These are phyloP conservation scores for Drosophila nr. fundita DNA, from an alignment of 2,888 invertebrate species.

Conservation along the genomic window DNA sequence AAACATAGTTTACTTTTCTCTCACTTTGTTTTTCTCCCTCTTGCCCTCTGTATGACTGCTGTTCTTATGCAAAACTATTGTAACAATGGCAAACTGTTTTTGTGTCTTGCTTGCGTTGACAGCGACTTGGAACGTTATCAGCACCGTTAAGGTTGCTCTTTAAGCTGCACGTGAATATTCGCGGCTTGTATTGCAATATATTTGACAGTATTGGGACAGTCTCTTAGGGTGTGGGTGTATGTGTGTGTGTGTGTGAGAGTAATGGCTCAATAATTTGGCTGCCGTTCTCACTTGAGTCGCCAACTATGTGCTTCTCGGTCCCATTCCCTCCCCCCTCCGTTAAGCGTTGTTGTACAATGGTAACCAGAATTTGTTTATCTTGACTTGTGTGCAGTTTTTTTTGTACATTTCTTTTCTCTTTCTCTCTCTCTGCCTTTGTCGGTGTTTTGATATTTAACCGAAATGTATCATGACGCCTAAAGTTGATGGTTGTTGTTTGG, in stretches of 20 bases:
- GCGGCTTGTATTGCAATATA: conserved; percentile 58
- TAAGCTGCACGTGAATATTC: conserved; percentile 63
- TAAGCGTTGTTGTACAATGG: conserved; percentile 67
- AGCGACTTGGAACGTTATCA: conserved; percentile 42
- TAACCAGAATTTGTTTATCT: conserved; percentile 78
- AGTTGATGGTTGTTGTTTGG: conserved; percentile 56
- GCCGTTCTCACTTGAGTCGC: conserved; percentile 17
- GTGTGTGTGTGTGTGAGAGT: conserved; percentile 47
- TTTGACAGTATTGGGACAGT: conserved; percentile 22
- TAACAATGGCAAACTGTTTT: conserved; percentile 51
- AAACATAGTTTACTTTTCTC: conserved; percentile 46
- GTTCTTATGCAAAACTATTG: conserved; percentile 54
- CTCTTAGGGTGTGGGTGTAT: conserved; percentile 2
- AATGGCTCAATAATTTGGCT: conserved; percentile 75
- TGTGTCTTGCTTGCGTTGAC: conserved; percentile 24
- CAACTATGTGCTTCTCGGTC: not conserved
- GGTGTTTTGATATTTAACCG: conserved; percentile 71
- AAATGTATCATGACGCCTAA: conserved; percentile 77
- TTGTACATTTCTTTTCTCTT: conserved; percentile 29
- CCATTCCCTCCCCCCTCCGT: conserved; percentile 21
- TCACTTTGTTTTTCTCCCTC: conserved; percentile 9
- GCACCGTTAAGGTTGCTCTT: conserved; percentile 56
- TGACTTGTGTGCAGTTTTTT: conserved; percentile 66
- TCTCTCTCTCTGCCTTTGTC: conserved; percentile 18
- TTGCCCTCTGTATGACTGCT: conserved; percentile 8